Base-by-base conservation (phyloP, 2,888 invertebrate genomes). In the Chrysolina americana region DNA sequence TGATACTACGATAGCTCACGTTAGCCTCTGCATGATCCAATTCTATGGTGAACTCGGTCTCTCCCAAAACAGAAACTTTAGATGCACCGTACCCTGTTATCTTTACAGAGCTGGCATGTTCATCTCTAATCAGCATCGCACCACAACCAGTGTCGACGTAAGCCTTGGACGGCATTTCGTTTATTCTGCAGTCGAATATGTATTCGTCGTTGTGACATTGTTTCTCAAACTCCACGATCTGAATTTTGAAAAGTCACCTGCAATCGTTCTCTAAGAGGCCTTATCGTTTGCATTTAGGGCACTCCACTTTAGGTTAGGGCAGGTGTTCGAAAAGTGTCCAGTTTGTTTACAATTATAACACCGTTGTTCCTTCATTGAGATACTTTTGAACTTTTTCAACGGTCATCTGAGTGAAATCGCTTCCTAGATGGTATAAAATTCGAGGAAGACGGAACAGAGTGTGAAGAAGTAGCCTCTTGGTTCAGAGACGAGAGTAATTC, bases 81-180 rank as follows among this genome's bases (percentile, higher is more conserved):
- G 62, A 59, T 48, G 48, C 75, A 23, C 72, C 75, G 68, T 68
- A 75, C 36, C 69, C 75, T 21, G 28, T 68, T 28, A 75, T 56
- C 23, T 19, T 62, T 47, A 68, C 41, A 13, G 41, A 23, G 48
- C 59, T 59, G 15, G 59, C 63, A 36, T 11, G 56, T n/a, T 13
- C 36, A 41, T 73, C 62, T 66, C 63, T 62, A 36, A 78, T 68
- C 13, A 73, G 62, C 11, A 78, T 76, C 11, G 70, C 73, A 10
- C 68, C 44, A 74, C 78, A 77, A 17, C 75, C 73, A 13, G 77
- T 41, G 36, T 73, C 77, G 13, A 77, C 68, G 59, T 69, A 77
- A 41, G 44, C 74, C 21, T 48, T 44, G 19, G 41, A 41, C 11
- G 10, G 53, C 19, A 66, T 21, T 48, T 66, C 70, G 17, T 71